Evolutionary conservation across 2,113 vertebrate genomes (phyloP).

Genomic region (Helogale parvula): DNA sequence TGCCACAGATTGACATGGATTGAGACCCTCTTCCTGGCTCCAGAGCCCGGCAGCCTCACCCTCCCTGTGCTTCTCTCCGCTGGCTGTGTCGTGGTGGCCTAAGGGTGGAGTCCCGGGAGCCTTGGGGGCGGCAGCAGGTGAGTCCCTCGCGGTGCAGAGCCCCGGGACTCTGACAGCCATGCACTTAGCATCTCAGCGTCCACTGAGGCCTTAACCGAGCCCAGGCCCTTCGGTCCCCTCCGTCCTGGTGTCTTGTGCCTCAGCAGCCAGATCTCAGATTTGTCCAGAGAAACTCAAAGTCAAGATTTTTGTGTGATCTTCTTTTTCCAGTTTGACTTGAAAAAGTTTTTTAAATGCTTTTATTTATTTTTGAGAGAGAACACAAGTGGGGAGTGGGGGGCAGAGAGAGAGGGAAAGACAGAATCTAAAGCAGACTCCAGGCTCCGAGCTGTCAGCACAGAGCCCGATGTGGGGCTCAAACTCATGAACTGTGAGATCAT

Average conservation of each 20-base stretch:
- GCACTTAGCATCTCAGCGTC: too few relatives aligned
- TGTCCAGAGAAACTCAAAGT: background rate
- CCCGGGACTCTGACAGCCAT: background rate
- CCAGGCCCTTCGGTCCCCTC: background rate
- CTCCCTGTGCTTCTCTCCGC: accelerated
- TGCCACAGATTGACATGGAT: background rate
- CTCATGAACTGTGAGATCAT: too few relatives aligned
- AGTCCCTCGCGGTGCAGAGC: accelerated
- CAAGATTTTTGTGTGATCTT: background rate
- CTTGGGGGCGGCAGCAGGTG: background rate
- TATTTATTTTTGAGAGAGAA: too few relatives aligned
- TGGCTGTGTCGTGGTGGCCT: accelerated
- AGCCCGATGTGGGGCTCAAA: too few relatives aligned
- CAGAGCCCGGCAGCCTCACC: accelerated
- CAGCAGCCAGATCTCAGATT: background rate
- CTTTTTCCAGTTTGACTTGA: background rate
- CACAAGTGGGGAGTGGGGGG: too few relatives aligned
- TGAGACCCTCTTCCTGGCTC: background rate
- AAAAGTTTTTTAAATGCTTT: background rate
- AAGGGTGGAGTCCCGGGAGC: background rate
- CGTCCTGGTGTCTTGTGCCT: background rate
- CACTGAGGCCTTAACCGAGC: background rate
- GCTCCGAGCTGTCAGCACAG: too few relatives aligned
- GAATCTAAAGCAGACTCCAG: too few relatives aligned
- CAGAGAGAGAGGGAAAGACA: too few relatives aligned